phyloP scores from a whole-genome alignment of 2,888 invertebrate species.

The Actias luna region DNA sequence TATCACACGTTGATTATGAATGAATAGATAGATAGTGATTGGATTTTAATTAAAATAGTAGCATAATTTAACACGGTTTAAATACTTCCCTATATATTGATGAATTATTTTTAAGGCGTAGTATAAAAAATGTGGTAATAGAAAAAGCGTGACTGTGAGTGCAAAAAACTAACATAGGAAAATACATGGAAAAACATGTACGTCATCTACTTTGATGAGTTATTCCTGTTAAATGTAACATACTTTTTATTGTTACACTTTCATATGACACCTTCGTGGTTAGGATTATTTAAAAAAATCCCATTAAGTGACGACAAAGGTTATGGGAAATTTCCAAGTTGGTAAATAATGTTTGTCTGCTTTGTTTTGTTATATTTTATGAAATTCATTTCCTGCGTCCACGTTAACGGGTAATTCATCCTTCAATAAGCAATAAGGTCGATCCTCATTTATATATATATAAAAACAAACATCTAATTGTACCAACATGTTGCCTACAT shows the following conservation, averaged over 20 bases:
- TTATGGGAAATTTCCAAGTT: background rate
- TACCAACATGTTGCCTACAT: too few relatives aligned
- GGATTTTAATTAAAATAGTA: background rate
- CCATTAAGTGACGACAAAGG: too few relatives aligned
- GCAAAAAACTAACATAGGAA: background rate
- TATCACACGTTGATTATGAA: constrained; percentile 23
- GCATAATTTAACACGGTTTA: background rate
- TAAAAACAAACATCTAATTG: too few relatives aligned
- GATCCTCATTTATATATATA: too few relatives aligned
- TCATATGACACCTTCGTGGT: background rate
- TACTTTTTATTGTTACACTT: background rate
- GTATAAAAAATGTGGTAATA: background rate
- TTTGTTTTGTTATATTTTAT: too few relatives aligned
- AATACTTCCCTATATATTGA: background rate
- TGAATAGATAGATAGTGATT: constrained; percentile 25
- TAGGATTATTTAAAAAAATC: background rate
- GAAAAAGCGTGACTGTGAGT: background rate
- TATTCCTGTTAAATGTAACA: background rate
- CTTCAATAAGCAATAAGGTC: too few relatives aligned
- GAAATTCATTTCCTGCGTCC: too few relatives aligned
- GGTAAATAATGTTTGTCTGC: too few relatives aligned
- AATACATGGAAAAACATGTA: background rate
- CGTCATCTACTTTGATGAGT: background rate
- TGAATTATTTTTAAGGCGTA: background rate
- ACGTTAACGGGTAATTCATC: too few relatives aligned